Evolutionary conservation across 2,797 vertebrate genomes (phyloP).

Genomic region (Enteromius trimaculatus): DNA sequence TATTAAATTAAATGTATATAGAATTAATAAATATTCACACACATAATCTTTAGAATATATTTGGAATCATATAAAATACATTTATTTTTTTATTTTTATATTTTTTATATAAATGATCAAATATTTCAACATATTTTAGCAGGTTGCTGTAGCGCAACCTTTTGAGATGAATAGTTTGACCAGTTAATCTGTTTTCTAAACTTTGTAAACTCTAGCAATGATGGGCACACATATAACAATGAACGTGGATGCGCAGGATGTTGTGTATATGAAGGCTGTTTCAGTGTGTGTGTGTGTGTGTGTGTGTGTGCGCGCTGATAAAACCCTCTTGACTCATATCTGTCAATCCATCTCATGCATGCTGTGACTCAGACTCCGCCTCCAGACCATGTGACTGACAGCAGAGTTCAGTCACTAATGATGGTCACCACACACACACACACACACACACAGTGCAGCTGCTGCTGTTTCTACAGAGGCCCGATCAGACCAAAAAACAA

Average conservation of each 20-base stretch:
- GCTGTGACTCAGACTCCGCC: constrained; percentile 75
- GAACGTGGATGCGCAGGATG: background rate
- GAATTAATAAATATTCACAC: background rate
- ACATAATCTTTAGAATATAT: background rate
- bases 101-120: background rate
- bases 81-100: no score
- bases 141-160: background rate
- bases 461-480: constrained; percentile 28
- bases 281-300: background rate
- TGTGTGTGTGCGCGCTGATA: background rate
- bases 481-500: constrained; percentile 24
- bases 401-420: constrained; percentile 55
- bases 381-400: constrained; percentile 68
- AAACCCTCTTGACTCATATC: constrained; percentile 71
- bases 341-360: constrained; percentile 61
- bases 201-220: background rate
- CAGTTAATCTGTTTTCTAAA: background rate
- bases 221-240: background rate
- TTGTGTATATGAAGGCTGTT: background rate
- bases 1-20: no score
- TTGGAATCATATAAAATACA: no score
- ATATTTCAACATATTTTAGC: background rate
- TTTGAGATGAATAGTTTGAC: background rate
- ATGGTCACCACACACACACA: constrained; percentile 16
- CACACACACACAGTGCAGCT: constrained; percentile 17